Base-by-base conservation (phyloP, 2,888 invertebrate species). In the Fissipunctia ypsillon region DNA sequence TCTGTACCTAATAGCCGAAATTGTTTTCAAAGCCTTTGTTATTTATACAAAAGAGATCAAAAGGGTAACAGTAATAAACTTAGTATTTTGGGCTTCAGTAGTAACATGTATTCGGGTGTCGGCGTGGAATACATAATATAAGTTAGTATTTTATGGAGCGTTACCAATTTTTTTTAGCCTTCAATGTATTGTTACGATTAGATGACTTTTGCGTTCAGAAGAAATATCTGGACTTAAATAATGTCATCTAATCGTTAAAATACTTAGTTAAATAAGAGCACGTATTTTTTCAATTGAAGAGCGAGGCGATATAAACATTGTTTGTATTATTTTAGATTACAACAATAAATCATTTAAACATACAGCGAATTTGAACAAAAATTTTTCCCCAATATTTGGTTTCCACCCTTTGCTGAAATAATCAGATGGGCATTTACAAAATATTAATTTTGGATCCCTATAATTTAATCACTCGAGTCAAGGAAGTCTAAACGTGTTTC, bases 31-130 rank as follows among this genome's bases (percentile, higher is more conserved):
- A 84, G 63, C 35, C 69, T 83, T 77, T 84, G 84, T 81, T 84
- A 67, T 81, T 84, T 77, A 61, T 69, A 73, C 64, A 67, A 64
- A 45, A 69, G 64, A 81, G 84, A 85, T 84, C 86, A 85, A 85
- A 84, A 75, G 76, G 66, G 73, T 73, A 69, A 25, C 45, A 22
- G 66, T 78, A 67, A 69, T 78, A 67, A 60, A 83, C 38, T 64
- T 72, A 69, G 56, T 61, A 78, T 57, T 83, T 65, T 41, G 52
- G 45, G 59, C 45, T 64, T 80, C 57, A 41, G 16, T 52, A 41
- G 57, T 22, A 73, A 52, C 54, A 50, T 56, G 41, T 41, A 43
- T 56, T 48, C 54, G 56, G 14, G 31, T 52, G 48, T 25, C 60
- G 41, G 31, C 43, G 5, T 67, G 31, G 56, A 57, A 57, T 76